Conservation (phyloP, 2,113 vertebrate species). For the Stegastes partitus region DNA sequence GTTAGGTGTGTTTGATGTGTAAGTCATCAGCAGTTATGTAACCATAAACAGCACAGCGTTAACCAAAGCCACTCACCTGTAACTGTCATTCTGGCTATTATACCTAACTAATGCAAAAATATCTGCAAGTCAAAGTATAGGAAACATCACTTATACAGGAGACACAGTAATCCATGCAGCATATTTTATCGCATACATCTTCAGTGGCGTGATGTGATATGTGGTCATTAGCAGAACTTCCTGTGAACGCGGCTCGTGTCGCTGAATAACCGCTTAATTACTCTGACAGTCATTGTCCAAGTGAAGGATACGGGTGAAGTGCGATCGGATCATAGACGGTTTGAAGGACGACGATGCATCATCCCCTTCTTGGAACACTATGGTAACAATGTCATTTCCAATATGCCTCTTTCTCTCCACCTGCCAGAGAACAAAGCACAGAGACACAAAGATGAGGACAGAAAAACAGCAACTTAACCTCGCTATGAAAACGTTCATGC, state of each 20-base stretch:
- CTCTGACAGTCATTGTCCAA: slow-evolving; percentile 7
- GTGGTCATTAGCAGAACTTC: neutral
- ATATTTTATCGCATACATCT: neutral
- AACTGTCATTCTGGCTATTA: slow-evolving; percentile 94
- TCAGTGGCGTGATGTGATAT: neutral
- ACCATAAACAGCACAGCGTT: neutral
- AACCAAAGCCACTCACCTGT: slow-evolving; percentile 87
- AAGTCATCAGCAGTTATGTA: too few species aligned
- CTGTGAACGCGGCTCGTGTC: neutral
- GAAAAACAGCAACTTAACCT: slow-evolving; percentile 1
- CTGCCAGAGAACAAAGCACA: slow-evolving; percentile 77
- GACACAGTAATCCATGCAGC: neutral
- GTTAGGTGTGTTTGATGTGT: neutral
- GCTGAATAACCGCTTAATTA: slow-evolving; percentile 28
- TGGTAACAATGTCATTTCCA: slow-evolving; percentile 98
- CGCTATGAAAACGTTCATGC: neutral
- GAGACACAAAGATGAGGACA: neutral
- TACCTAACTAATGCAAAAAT: slow-evolving; percentile 99
- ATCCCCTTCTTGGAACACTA: slow-evolving; percentile 98
- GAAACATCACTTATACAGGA: slow-evolving; percentile 61
- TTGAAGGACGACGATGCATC: slow-evolving; percentile 94
- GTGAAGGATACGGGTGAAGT: slow-evolving; percentile 98
- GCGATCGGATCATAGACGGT: slow-evolving; percentile 99
- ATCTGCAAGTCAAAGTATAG: slow-evolving; percentile 89
- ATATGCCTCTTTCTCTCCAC: slow-evolving; percentile 99